Conservation (phyloP, 2,888 invertebrate genomes). For the Druceiella hillmani region DNA sequence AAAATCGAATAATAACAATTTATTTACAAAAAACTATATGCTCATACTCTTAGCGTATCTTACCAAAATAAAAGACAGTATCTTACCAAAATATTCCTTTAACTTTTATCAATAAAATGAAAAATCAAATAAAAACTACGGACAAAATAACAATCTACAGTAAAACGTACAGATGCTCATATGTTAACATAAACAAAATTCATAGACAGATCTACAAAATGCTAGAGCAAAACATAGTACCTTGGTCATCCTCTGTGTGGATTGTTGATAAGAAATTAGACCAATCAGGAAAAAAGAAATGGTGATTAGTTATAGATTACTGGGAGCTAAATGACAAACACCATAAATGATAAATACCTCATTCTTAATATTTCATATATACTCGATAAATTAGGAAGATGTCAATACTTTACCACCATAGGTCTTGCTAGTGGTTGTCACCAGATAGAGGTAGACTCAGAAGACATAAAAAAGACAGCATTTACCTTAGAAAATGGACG, state of each 20-base stretch:
- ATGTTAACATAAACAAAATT: no score
- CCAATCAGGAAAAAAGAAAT: constrained; percentile 28
- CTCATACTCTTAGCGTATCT: no score
- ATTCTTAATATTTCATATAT: constrained; percentile 24
- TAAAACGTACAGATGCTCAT: no score
- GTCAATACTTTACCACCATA: constrained; percentile 23
- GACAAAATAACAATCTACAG: no score
- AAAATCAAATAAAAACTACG: no score
- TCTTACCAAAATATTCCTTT: no score
- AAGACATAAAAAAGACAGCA: constrained; percentile 17
- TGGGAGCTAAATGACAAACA: constrained; percentile 28
- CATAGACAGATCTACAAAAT: no score
- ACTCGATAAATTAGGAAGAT: constrained; percentile 22
- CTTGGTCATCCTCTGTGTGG: constrained; percentile 31
- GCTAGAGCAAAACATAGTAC: no score
- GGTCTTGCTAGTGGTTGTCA: constrained; percentile 27
- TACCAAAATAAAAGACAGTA: no score
- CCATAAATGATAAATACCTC: constrained; percentile 27
- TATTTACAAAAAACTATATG: no score
- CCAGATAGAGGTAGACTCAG: constrained; percentile 21
- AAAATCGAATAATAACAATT: no score
- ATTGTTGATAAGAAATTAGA: constrained; percentile 32
- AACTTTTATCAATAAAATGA: no score
- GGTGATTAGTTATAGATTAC: constrained; percentile 28
- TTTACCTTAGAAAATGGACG: constrained; percentile 22